These are phyloP conservation scores for Hydrozoanthus tunicans DNA, from an alignment of 64 coral and sea anemone genomes.

Conservation along the genomic window DNA sequence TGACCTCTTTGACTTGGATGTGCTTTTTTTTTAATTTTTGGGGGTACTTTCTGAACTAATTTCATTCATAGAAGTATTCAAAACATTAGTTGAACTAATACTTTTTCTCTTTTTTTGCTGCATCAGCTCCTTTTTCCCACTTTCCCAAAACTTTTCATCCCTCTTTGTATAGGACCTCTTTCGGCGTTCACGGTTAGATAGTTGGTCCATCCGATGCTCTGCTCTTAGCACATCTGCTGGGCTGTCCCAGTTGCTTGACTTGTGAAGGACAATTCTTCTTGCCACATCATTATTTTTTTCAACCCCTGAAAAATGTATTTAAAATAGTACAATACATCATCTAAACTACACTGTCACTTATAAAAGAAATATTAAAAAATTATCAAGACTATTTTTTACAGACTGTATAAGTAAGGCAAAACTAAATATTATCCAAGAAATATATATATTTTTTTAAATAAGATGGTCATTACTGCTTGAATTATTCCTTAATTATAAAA, in stretches of 20 bases:
- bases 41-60: neutral
- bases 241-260: conserved; percentile 57
- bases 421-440: neutral
- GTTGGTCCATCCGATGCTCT: conserved; percentile 19
- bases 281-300: conserved; percentile 71
- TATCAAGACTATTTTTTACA: neutral
- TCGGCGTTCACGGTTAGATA: neutral
- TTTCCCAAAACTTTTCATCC: conserved; percentile 41
- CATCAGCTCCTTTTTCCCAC: conserved; percentile 14
- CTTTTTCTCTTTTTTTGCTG: conserved; percentile 5
- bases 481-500: conserved; percentile 6
- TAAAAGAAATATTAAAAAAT: neutral
- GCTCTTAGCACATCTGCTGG: conserved; percentile 43
- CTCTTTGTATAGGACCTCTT: conserved; percentile 45
- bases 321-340: conserved; percentile 10
- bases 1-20: conserved; percentile 3
- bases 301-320: conserved; percentile 11
- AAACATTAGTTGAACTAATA: conserved; percentile 17
- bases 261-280: conserved; percentile 14
- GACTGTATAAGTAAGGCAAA: neutral
- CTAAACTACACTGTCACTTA: neutral
- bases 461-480: neutral
- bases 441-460: conserved; percentile 2
- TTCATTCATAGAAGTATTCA: neutral
- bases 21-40: neutral